Base-by-base conservation (phyloP, 2,113 vertebrate species). In the Suricata suricatta region DNA sequence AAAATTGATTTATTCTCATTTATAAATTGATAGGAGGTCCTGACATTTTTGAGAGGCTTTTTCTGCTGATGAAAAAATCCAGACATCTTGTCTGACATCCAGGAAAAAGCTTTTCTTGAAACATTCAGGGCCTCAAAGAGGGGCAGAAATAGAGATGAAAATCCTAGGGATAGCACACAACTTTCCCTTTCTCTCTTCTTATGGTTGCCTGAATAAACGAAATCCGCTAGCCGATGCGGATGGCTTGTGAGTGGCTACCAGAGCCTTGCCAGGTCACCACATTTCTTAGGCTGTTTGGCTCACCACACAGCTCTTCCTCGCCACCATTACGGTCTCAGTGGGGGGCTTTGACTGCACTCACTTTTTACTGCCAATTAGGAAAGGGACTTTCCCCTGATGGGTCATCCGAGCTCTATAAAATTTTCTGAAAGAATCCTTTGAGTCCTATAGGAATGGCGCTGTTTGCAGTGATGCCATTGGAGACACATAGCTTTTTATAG, bases 371-470 rank as follows among this genome's bases (percentile, higher is more conserved):
- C 72, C 94, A 96, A 68, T 97, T 98, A 97, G 82, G 92, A 95
- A 95, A 95, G 94, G 92, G 71, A 90, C 41, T 97, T 98, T 93
- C 77, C 52, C 76, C 79, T 11, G 4, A 41, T 84, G 74, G 79
- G 66, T 71, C 92, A 97, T 90, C 8, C 0, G 92, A n/a, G 91
- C 16, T 94, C 87, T 71, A 41, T 1, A 1, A 81, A 82, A 97
- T 97, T 97, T 92, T 91, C 97, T 95, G 93, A 96, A 98, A 96
- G 81, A 10, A 95, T 96, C 88, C 17, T 97, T 85, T 94, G 38
- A 95, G 94, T 97, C 84, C 71, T 35, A 47, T 86, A 97, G 81
- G 93, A 97, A 96, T 44, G n/a, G 88, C 81, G 41, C 93, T 96
- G 57, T 96, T 98, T 92, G 94, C 60, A 79, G 47, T 64, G 96